These are phyloP conservation scores for Maniola jurtina DNA, from an alignment of 1,140 invertebrate genomes.

Conservation along the genomic window DNA sequence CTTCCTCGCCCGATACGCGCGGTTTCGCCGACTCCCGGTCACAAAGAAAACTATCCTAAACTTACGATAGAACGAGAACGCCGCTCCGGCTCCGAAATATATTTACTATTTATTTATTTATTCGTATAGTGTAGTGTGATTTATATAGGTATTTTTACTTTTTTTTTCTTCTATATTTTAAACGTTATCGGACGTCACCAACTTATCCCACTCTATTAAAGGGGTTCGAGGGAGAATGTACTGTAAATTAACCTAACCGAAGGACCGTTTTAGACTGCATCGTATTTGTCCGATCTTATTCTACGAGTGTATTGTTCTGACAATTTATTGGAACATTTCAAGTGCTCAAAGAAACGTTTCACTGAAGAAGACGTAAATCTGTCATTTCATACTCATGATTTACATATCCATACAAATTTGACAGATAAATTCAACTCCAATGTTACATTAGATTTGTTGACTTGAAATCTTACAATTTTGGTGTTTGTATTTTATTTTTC, in stretches of 20 bases:
- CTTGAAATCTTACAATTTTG: background rate
- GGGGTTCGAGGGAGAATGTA: conserved; percentile 52
- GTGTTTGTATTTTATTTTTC: conserved; percentile 8
- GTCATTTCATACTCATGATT: no score
- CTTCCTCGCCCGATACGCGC: no score
- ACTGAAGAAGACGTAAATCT: no score
- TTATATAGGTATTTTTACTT: conserved; percentile 66
- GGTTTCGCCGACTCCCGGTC: conserved; percentile 15
- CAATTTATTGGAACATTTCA: no score
- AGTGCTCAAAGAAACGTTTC: no score
- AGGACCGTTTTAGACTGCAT: conserved; percentile 38
- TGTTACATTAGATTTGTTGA: background rate
- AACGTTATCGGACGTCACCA: conserved; percentile 68
- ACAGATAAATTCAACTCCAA: no score
- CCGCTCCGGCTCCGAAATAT: conserved; percentile 57
- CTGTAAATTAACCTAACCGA: conserved; percentile 55
- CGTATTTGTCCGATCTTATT: conserved; percentile 1
- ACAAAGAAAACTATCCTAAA: conserved; percentile 43
- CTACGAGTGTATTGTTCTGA: no score
- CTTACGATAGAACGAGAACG: conserved; percentile 46
- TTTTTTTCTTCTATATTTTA: conserved; percentile 59
- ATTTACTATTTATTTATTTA: conserved; percentile 57
- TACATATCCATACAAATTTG: no score
- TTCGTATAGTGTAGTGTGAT: conserved; percentile 65
- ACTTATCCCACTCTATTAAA: conserved; percentile 59